Evolutionary conservation across 2,888 invertebrate genomes (phyloP).

Genomic region (Spatulosminthurus flaviceps): DNA sequence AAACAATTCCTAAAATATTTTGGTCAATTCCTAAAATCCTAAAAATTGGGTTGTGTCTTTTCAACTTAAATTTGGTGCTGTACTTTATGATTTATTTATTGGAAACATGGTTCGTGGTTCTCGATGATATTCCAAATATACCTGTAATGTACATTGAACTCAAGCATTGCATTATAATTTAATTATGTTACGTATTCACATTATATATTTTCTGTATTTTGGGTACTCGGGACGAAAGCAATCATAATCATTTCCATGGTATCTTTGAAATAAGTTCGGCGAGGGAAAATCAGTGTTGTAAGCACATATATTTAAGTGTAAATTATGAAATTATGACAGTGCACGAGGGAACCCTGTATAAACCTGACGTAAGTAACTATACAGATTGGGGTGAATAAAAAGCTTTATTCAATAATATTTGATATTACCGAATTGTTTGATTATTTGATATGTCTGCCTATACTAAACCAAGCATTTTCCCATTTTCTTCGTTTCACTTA

Average conservation of each 20-base stretch:
- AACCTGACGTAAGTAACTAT: no score
- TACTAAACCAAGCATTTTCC: no score
- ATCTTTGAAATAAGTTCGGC: not conserved
- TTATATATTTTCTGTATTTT: slow-evolving; percentile 1
- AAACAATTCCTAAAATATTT: no score
- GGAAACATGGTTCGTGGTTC: not conserved
- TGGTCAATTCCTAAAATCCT: not conserved
- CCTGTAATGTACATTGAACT: not conserved
- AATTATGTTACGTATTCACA: not conserved
- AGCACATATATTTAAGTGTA: not conserved
- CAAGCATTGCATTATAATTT: no score
- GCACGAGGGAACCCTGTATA: not conserved
- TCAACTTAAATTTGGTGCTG: not conserved
- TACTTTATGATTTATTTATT: not conserved
- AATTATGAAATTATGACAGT: not conserved
- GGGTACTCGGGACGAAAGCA: not conserved
- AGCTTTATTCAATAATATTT: not conserved
- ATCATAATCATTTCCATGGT: not conserved
- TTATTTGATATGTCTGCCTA: no score
- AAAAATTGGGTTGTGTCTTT: not conserved
- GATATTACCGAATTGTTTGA: no score
- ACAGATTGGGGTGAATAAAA: slow-evolving; percentile 4
- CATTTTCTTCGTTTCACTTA: no score
- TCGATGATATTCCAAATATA: not conserved
- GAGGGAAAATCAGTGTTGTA: not conserved